Base-by-base conservation (phyloP, 2,113 vertebrate species). In the Polypterus bichir region DNA sequence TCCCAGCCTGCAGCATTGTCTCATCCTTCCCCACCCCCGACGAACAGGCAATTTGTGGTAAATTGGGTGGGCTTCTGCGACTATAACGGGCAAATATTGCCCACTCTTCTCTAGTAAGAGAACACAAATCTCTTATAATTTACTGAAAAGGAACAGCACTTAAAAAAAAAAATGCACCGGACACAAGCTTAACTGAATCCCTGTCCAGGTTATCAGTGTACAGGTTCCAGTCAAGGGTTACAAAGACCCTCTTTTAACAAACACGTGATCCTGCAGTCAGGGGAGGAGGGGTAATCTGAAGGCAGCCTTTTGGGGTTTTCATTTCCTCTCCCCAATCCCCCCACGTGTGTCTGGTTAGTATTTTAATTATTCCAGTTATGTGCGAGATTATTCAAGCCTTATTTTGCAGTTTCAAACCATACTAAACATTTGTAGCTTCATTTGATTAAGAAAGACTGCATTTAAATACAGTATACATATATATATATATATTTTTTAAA, bases 71-170 rank as follows among this genome's bases (percentile, higher is more conserved):
- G 27, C 27, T 27, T 27, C 27, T 27, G 27, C 27, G 27, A 27
- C 27, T 45, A 58, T 3, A 7, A 27, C n/a, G 79, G 86, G 80
- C 90, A 91, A 91, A 91, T 90, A 90, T 91, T 91, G 89, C 84
- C 90, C 86, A 89, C 80, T 81, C 78, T 75, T 79, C 83, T 89
- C 83, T 86, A 84, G 84, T 84, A 81, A 81, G 79, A 85, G 85
- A 89, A 76, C 77, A 59, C 64, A 63, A 60, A 58, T 7, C 46
- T 45, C 44, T 45, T n/a, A 58, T 45, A 58, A 27, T 27, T 58
- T 5, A 58, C 10, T 55, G 46, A 57, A 44, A 58, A 58, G 46
- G 27, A 7, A 58, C 56, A 45, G 44, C 8, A 27, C 27, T 27
- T 27, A 27, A 27, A 27, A 27, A 27, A 27, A 27, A 27, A 27